Evolutionary conservation across 2,888 invertebrate species (phyloP).

Genomic region (Thecophora atra): DNA sequence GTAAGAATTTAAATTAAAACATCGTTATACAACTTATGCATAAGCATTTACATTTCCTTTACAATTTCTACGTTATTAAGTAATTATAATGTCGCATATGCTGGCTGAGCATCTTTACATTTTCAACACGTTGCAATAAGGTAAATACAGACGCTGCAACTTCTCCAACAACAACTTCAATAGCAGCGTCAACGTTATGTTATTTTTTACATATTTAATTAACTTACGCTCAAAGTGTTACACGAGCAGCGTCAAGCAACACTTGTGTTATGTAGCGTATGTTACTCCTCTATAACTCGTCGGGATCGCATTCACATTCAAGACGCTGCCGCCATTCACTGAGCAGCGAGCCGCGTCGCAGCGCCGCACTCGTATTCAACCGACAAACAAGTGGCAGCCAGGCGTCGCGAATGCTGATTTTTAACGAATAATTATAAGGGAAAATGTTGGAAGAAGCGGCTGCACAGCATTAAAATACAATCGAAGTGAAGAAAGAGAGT

Average conservation of each 20-base stretch:
- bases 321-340: background rate
- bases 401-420: background rate
- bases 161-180: background rate
- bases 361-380: background rate
- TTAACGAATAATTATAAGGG: constrained; percentile 24
- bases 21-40: constrained; percentile 42
- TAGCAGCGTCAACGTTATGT: background rate
- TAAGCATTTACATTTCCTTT: constrained; percentile 20
- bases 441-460: background rate
- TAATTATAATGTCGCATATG: constrained; percentile 33
- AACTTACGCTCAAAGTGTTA: constrained; percentile 38
- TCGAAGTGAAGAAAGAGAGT: background rate
- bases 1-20: constrained; percentile 46
- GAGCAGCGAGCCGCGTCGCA: background rate
- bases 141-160: constrained; percentile 5
- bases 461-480: constrained; percentile 12
- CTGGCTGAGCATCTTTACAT: constrained; percentile 10
- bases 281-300: background rate
- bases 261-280: background rate
- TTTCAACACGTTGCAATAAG: constrained; percentile 19
- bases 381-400: background rate
- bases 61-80: constrained; percentile 31
- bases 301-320: background rate
- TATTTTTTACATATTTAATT: constrained; percentile 17
- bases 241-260: constrained; percentile 31